Percentiles rank a stretch among this genome's conserved stretches.
These are phyloP conservation scores for Peromyscus nudipes DNA, from an alignment of 2,797 vertebrate genomes.

Conservation along the genomic window DNA sequence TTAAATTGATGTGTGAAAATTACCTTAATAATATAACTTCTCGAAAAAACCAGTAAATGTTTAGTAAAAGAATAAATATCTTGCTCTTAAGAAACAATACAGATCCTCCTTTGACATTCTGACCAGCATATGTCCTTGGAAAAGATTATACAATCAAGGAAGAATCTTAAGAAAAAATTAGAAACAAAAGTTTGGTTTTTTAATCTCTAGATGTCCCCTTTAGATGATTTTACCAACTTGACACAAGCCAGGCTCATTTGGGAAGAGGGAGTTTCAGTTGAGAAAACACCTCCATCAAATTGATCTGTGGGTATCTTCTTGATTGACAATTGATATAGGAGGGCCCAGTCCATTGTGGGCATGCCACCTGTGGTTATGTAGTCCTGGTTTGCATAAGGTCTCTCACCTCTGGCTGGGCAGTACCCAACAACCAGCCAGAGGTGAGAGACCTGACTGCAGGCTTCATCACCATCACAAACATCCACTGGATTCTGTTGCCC, in stretches of 20 bases:
- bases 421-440: no score
- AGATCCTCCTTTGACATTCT: not conserved
- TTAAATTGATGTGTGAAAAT: slow-evolving; percentile 1
- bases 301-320: not conserved
- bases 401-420: not conserved
- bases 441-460: no score
- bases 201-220: not conserved
- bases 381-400: not conserved
- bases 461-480: no score
- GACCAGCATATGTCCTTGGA: not conserved
- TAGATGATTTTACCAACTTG: not conserved
- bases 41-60: not conserved
- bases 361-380: not conserved
- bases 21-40: not conserved
- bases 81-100: not conserved
- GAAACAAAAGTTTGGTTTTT: not conserved
- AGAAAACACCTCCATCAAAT: not conserved
- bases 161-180: not conserved
- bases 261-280: not conserved
- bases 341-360: not conserved
- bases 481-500: no score
- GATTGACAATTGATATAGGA: not conserved
- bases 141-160: not conserved
- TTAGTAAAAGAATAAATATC: not conserved
- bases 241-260: not conserved